Base-by-base conservation (phyloP, 1,140 invertebrate genomes). In the Macrocentrus cingulum region DNA sequence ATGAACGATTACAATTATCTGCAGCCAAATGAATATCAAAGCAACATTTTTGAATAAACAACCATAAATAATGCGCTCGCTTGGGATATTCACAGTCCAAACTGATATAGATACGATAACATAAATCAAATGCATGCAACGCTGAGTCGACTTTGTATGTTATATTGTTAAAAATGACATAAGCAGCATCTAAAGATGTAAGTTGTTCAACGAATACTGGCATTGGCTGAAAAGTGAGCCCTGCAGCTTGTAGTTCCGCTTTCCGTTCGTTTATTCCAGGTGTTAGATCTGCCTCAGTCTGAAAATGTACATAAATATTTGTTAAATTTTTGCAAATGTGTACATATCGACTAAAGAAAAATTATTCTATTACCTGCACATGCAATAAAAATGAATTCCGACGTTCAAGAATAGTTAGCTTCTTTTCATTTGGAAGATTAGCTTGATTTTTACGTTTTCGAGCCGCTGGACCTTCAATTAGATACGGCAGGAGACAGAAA, bases 41-140 rank as follows among this genome's bases (percentile, higher is more conserved):
- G 5, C 18, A 18, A 9, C 16, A 9, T 45, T 18, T 45, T 45
- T 45, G 44, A 9, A 45, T 22, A 9, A 45, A 7, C 1, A 45
- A 19, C 44, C 44, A 45, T 22, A 22, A 6, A 2, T 13, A 45
- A 18, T 16, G n/a, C n/a, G n/a, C n/a, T n/a, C n/a, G n/a, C n/a
- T n/a, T n/a, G n/a, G n/a, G n/a, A n/a, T n/a, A n/a, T n/a, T n/a
- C n/a, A n/a, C n/a, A n/a, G n/a, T n/a, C n/a, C 8, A 55, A 22
- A 11, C 22, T 32, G 15, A 48, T 2, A 41, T 45, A 55, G 3
- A 37, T 25, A 15, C 53, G 20, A 11, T 54, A 54, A 34, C 50
- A 55, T n/a, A 59, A 13, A 41, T 59, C 49, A 3, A 59, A 34
- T 19, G 57, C 49, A 22, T 59, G 56, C 2, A 58, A 29, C 19